Evolutionary conservation across 2,797 vertebrate species (phyloP), one percentile per base, ranked within the genome.

Genomic region (Ctenochaetus hawaiiensis): DNA sequence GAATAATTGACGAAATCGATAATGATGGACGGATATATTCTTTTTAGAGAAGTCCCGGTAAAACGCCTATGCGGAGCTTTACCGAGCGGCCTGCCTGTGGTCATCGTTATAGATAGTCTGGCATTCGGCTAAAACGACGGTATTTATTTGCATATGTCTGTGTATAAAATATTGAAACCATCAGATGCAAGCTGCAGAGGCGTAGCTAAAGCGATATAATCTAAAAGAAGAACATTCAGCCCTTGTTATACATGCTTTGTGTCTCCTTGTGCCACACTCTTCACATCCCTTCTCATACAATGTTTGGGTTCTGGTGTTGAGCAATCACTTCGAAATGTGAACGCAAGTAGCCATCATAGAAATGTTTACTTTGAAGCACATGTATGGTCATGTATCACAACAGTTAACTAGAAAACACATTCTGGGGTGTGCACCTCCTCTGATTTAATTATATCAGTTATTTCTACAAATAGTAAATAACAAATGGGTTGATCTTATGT

Each of bases 21-120:
- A 2, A n/a, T 37, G 5, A 23, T 57, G n/a, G n/a, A 18, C 6
- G 1, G 9, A 37, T 66, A 3, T 48, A 39, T 67, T 20, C 16
- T 26, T 9, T 20, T 11, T 37, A 5, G 7, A 5, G 7, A 47
- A 63, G 17, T 57, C 39, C 2, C 6, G 9, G 41, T 78, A 17
- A 72, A 87, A 83, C 75, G 78, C 80, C 80, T 72, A 30, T 85
- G 81, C 72, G 41, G 77, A 37, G 74, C 58, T 81, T 61, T 20
- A 51, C n/a, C 2, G 8, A 76, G 61, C 72, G 83, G 88, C 88
- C 86, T 89, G 54, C 51, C 1, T 13, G 16, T 9, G 12, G 11
- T 26, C 60, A 16, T 17, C 45, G 18, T 20, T 47, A 5, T 17
- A 16, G 51, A 7, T 65, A 30, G 49, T 72, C 48, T 54, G 44